Conservation (phyloP, 23 tunicate genomes). For the Pegea sp. region DNA sequence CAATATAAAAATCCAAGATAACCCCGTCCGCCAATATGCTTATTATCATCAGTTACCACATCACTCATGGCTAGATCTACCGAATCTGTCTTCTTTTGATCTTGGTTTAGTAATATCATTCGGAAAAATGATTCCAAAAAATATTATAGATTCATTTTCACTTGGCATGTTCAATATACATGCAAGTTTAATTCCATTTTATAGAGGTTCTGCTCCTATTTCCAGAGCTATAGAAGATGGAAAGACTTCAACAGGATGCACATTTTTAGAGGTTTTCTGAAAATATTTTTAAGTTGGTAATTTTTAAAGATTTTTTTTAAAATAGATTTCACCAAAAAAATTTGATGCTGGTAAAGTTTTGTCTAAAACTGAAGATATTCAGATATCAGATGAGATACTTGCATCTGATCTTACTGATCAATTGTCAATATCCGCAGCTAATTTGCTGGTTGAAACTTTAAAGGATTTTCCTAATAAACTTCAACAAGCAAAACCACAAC, state of each 20-base stretch:
- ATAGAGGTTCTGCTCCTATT: conserved; percentile 64
- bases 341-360: conserved; percentile 41
- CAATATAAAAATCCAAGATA: too few species aligned
- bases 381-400: conserved; percentile 3
- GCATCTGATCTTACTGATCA: conserved; percentile 5
- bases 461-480: conserved; percentile 14
- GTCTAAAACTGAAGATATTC: conserved; percentile 8
- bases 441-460: conserved; percentile 13
- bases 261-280: conserved; percentile 22
- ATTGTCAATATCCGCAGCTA: conserved; percentile 23
- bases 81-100: conserved; percentile 9
- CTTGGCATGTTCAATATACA: conserved; percentile 65
- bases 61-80: conserved; percentile 18
- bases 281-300: not conserved
- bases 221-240: conserved; percentile 43
- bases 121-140: conserved; percentile 30
- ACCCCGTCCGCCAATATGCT: conserved; percentile 26
- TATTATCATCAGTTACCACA: conserved; percentile 6
- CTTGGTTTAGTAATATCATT: conserved; percentile 67
- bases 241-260: conserved; percentile 23
- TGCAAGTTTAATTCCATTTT: conserved; percentile 42
- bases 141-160: conserved; percentile 17
- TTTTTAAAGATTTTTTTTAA: not conserved
- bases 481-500: conserved; percentile 16
- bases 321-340: conserved; percentile 16